These are phyloP conservation scores for Metridium senile DNA, from an alignment of 92 coral and sea anemone genomes.

Conservation along the genomic window DNA sequence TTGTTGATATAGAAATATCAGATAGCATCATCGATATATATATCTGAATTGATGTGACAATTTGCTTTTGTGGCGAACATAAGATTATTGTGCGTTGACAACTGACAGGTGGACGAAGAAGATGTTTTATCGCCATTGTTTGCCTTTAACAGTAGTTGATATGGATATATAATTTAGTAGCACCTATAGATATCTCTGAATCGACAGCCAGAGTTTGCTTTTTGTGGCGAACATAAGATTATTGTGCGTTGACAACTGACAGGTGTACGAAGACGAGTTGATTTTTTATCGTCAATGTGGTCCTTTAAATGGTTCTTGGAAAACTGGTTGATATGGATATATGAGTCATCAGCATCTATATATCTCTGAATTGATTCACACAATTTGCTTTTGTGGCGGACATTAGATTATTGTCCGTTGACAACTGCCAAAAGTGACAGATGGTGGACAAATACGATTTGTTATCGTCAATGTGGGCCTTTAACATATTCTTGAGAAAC, in stretches of 20 bases:
- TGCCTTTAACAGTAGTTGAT: no score
- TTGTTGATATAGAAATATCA: no score
- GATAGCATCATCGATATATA: no score
- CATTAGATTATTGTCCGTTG: background rate
- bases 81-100: background rate
- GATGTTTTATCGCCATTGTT: background rate
- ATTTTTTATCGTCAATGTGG: background rate
- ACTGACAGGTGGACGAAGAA: background rate
- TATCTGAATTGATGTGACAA: background rate
- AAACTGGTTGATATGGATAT: no score
- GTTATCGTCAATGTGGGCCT: no score
- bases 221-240: background rate
- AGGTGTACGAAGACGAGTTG: background rate
- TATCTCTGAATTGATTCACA: background rate
- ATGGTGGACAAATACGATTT: background rate
- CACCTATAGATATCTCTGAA: background rate
- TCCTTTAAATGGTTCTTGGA: no score
- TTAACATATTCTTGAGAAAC: no score
- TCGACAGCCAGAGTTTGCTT: background rate
- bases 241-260: background rate
- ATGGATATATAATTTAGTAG: no score
- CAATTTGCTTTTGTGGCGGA: background rate
- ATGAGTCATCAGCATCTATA: no score
- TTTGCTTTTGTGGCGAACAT: slow-evolving; percentile 7
- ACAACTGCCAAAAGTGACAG: background rate